Evolutionary conservation across 2,797 vertebrate species (phyloP).

Genomic region (Mormyrops boulengeri): DNA sequence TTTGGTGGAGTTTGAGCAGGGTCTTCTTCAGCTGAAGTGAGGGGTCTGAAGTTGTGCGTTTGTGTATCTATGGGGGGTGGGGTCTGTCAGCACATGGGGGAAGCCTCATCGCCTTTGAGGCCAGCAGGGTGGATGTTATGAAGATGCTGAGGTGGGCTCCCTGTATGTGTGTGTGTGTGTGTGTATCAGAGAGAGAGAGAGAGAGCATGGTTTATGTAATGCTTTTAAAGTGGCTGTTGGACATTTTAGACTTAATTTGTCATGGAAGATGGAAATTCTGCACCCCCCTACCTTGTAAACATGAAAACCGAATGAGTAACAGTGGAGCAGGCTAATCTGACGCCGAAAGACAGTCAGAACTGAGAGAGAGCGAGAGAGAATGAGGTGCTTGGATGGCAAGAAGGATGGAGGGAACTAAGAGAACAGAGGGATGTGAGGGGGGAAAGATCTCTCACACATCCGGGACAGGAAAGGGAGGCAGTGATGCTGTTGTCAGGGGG

Average conservation of each 20-base stretch:
- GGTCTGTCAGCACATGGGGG: constrained; percentile 22
- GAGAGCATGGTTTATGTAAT: background rate
- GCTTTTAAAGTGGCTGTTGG: background rate
- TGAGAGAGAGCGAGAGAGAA: background rate
- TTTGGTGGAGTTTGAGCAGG: background rate
- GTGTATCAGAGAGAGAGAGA: background rate
- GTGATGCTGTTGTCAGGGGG: constrained; percentile 3
- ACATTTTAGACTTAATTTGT: background rate
- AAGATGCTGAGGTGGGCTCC: background rate
- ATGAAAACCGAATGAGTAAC: background rate
- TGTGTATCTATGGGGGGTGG: constrained; percentile 33
- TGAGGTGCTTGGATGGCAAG: background rate
- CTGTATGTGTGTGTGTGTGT: background rate
- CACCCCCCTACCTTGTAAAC: background rate
- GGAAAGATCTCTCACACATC: background rate
- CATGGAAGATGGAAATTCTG: background rate
- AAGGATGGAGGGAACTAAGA: background rate
- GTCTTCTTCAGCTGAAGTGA: background rate
- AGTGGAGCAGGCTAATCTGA: background rate
- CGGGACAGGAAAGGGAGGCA: background rate
- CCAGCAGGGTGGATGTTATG: background rate
- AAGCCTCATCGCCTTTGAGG: constrained; percentile 20
- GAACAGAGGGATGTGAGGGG: background rate
- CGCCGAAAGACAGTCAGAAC: constrained; percentile 31
- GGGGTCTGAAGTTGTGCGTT: constrained; percentile 30